phyloP scores from a whole-genome alignment of 64 coral and sea anemone species.

The Stylophora pistillata region DNA sequence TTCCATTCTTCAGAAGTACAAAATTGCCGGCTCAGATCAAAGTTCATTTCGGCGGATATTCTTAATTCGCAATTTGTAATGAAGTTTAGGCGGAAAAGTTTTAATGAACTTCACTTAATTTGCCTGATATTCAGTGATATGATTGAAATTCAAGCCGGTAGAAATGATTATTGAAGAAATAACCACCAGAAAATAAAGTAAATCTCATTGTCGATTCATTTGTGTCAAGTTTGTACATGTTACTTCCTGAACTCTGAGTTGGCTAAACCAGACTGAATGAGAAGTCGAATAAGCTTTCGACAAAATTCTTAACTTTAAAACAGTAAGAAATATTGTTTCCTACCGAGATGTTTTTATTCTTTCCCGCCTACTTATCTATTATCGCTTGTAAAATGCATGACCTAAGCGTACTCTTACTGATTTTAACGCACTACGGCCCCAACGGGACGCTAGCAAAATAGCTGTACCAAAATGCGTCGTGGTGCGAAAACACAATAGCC shows the following conservation, averaged over 20 bases:
- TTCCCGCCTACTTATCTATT: not conserved
- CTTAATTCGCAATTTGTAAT: conserved; percentile 12
- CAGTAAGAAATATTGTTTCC: not conserved
- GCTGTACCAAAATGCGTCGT: not conserved
- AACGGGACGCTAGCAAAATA: not conserved
- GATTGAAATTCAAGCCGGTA: conserved; percentile 44
- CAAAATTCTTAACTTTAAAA: not conserved
- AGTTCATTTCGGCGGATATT: conserved; percentile 37
- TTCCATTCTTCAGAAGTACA: conserved; percentile 34
- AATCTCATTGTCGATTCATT: not conserved
- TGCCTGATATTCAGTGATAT: conserved; percentile 26
- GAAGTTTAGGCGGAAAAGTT: conserved; percentile 6
- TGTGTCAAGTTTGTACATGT: not conserved
- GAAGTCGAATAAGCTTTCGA: too few relatives aligned
- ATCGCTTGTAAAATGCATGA: not conserved
- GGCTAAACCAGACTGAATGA: too few relatives aligned
- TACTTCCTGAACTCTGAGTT: not conserved
- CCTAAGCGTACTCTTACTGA: not conserved
- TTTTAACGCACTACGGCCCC: not conserved
- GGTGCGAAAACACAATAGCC: conserved; percentile 13
- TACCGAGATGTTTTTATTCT: not conserved
- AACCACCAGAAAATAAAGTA: conserved; percentile 35
- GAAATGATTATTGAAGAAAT: conserved; percentile 32
- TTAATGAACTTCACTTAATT: conserved; percentile 31
- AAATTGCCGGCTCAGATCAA: conserved; percentile 26